Evolutionary conservation across 1,140 invertebrate genomes (phyloP), one percentile per base, ranked within the genome.

Genomic region (Mya arenaria): DNA sequence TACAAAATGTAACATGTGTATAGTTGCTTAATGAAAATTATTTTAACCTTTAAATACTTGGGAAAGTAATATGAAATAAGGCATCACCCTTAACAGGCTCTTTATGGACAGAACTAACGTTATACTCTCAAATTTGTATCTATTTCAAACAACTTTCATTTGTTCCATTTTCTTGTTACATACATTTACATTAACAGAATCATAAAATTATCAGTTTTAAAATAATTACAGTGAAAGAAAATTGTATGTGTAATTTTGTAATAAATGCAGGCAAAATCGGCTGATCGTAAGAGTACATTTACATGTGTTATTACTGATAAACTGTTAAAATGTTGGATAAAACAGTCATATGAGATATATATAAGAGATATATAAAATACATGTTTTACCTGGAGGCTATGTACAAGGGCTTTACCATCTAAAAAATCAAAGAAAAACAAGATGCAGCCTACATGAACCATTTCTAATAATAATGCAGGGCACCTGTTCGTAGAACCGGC

Each of bases 381-480:
- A n/a, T n/a, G n/a, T n/a, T n/a, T n/a, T 23, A 98, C 95, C 84
- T 89, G 86, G 63, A 98, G 94, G 8, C 96, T 96, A 94, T 99
- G 98, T 0, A 99, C 98, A 62, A 99, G 94, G 0, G 97, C 95
- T 93, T 98, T 98, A 10, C 98, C 98, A 95, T 99, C 98, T 96
- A 89, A 79, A 94, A 94, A 56, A 5, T n/a, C n/a, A n/a, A n/a
- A n/a, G n/a, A n/a, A 60, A 81, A 73, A 75, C 58, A 60, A 30
- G 17, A 23, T n/a, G 19, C 17, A 4, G 17, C 23, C 13, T 4
- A 62, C 8, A 30, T 62, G 30, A 23, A 6, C 23, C 17, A 17
- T 30, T 0, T 23, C 19, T 23, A 30, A 62, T 23, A 30, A 17
- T n/a, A 23, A 13, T 4, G 13, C 15, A 62, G 19, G 17, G 3